phyloP scores from a whole-genome alignment of 2,113 vertebrate species.

The Elgaria multicarinata region DNA sequence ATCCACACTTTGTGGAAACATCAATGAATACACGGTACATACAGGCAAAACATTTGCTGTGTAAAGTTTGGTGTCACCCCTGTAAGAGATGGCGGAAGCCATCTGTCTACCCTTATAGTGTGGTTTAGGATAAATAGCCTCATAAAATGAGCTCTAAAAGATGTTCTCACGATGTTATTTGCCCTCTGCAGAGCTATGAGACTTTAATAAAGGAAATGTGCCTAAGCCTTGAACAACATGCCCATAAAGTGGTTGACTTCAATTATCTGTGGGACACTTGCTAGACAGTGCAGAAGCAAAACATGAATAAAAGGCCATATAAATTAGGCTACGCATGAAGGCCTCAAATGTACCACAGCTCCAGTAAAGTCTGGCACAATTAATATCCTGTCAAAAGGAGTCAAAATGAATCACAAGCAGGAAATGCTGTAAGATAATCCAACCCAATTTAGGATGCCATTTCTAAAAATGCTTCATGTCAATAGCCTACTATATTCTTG shows the following conservation, averaged over 20 bases:
- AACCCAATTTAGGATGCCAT: background rate
- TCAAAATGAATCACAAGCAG: slow-evolving; percentile 3
- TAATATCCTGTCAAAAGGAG: background rate
- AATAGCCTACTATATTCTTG: background rate
- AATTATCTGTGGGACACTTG: background rate
- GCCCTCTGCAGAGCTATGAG: slow-evolving; percentile 1
- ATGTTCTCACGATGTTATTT: background rate
- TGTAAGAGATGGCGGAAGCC: slow-evolving; percentile 1
- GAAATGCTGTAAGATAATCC: background rate
- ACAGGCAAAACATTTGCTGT: background rate
- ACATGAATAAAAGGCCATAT: slow-evolving; percentile 15
- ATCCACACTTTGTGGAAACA: background rate
- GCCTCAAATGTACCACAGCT: background rate
- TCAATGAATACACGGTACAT: background rate
- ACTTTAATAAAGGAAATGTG: slow-evolving; percentile 1
- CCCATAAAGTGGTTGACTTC: slow-evolving; percentile 10
- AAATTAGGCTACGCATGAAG: background rate
- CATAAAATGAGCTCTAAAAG: slow-evolving; percentile 3
- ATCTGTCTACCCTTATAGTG: background rate
- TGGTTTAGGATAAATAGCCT: slow-evolving; percentile 10
- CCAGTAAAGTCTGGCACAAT: background rate
- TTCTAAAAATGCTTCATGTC: background rate
- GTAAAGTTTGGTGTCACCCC: background rate
- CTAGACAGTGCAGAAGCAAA: background rate
- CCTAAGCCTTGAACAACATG: slow-evolving; percentile 12